Conservation (phyloP, 2,888 invertebrate species). For the Drosophila multiciliata region DNA sequence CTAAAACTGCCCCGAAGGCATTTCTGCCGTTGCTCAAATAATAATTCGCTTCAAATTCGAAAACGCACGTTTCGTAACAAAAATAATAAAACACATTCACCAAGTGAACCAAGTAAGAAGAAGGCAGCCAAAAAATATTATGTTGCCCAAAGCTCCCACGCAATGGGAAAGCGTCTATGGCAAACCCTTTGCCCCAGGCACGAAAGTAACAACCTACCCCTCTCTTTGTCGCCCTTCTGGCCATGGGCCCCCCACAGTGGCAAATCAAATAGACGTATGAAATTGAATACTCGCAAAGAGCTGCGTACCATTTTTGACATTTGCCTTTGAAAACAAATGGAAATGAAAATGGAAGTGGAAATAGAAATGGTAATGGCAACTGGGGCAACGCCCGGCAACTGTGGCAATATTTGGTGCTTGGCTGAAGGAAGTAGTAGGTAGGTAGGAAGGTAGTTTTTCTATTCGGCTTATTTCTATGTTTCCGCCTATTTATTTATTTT, state of each 20-base stretch:
- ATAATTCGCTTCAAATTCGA: constrained; percentile 77
- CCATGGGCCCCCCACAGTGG: constrained; percentile 33
- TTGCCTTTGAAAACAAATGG: constrained; percentile 54
- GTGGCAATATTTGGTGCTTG: constrained; percentile 25
- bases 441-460: constrained; percentile 31
- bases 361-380: constrained; percentile 40
- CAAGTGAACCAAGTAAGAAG: constrained; percentile 11
- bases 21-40: constrained; percentile 51
- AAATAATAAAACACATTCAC: constrained; percentile 42
- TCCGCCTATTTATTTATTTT: constrained; percentile 77
- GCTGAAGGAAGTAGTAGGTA: constrained; percentile 6
- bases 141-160: constrained; percentile 41
- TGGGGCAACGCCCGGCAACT: constrained; percentile 47
- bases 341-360: constrained; percentile 40
- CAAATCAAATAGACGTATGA: constrained; percentile 77
- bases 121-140: constrained; percentile 36
- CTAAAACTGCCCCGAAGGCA: constrained; percentile 36
- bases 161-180: constrained; percentile 25
- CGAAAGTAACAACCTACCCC: constrained; percentile 34
- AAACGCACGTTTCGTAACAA: constrained; percentile 74
- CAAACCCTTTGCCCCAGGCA: constrained; percentile 61
- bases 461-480: constrained; percentile 57
- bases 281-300: constrained; percentile 63
- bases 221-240: background rate
- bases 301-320: constrained; percentile 68